These are phyloP conservation scores for Cercopithecus neglectus DNA, from an alignment of 2,797 vertebrate genomes.

Conservation along the genomic window DNA sequence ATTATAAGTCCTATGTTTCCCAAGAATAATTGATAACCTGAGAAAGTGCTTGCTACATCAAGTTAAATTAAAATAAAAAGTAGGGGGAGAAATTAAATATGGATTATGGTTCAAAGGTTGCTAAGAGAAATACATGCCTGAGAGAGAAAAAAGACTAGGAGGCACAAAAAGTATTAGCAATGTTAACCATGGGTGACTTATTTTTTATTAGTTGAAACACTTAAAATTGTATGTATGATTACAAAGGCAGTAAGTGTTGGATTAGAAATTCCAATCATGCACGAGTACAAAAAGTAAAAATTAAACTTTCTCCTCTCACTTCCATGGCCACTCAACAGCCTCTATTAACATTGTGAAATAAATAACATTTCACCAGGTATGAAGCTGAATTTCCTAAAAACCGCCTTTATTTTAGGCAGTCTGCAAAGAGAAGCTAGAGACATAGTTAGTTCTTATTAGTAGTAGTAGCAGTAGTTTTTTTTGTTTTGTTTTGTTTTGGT, in stretches of 20 bases:
- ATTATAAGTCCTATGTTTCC: slow-evolving; percentile 20
- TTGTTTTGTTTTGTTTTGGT: background rate
- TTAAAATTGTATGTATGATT: slow-evolving; percentile 12
- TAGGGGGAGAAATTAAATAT: background rate
- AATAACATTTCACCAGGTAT: background rate
- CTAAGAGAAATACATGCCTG: background rate
- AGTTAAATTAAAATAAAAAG: background rate
- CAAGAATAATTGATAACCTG: slow-evolving; percentile 20
- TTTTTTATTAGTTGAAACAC: background rate
- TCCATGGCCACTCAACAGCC: background rate
- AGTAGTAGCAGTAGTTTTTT: background rate
- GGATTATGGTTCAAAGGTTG: background rate
- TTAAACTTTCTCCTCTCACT: background rate
- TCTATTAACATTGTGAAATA: background rate
- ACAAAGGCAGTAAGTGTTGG: background rate
- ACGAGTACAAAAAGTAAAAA: background rate
- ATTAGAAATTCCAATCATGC: background rate
- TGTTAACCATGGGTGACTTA: background rate
- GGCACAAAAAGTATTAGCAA: background rate
- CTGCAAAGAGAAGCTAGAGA: background rate
- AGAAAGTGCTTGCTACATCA: slow-evolving; percentile 19
- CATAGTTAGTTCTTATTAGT: background rate
- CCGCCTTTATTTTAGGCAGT: background rate
- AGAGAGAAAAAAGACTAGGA: background rate
- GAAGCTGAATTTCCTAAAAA: background rate